Evolutionary conservation across 2,797 vertebrate species (phyloP).

Genomic region (Diplodus puntazzo): DNA sequence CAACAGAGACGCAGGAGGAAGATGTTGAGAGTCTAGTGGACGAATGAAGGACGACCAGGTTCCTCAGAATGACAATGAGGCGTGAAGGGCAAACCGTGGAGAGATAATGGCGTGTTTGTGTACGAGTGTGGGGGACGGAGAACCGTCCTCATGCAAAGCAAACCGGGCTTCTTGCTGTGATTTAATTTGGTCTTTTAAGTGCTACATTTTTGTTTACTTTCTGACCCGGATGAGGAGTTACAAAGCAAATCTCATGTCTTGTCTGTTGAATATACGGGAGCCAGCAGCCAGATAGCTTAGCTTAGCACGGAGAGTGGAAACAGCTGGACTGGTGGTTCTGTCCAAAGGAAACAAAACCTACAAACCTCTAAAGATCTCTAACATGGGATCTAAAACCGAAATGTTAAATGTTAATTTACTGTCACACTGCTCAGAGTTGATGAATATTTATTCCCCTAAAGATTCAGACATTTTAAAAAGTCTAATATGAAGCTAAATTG

Average conservation of each 20-base stretch:
- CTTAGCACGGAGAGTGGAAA: neutral
- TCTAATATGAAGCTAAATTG: too few relatives aligned
- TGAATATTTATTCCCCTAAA: too few relatives aligned
- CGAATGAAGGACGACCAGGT: constrained; percentile 50
- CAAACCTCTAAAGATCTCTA: neutral
- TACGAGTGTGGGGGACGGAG: neutral
- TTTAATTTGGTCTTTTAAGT: too few relatives aligned
- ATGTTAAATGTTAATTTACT: neutral
- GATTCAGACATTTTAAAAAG: too few relatives aligned
- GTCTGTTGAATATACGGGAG: too few relatives aligned
- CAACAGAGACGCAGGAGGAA: constrained; percentile 23
- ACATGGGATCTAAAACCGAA: neutral
- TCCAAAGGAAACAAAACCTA: neutral
- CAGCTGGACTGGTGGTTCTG: neutral
- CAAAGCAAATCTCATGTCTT: too few relatives aligned
- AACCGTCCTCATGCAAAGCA: neutral
- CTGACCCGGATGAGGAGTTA: too few relatives aligned
- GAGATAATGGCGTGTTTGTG: constrained; percentile 20
- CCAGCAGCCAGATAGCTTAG: neutral
- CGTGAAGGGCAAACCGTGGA: constrained; percentile 26
- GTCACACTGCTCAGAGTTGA: neutral
- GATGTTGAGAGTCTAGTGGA: constrained; percentile 32
- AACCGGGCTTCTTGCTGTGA: neutral
- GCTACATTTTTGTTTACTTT: too few relatives aligned
- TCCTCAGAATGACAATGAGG: constrained; percentile 59